Percentiles rank a stretch among this genome's conserved stretches.
These are phyloP conservation scores for Vicugna pacos DNA, from an alignment of 2,113 vertebrate species.

Conservation along the genomic window DNA sequence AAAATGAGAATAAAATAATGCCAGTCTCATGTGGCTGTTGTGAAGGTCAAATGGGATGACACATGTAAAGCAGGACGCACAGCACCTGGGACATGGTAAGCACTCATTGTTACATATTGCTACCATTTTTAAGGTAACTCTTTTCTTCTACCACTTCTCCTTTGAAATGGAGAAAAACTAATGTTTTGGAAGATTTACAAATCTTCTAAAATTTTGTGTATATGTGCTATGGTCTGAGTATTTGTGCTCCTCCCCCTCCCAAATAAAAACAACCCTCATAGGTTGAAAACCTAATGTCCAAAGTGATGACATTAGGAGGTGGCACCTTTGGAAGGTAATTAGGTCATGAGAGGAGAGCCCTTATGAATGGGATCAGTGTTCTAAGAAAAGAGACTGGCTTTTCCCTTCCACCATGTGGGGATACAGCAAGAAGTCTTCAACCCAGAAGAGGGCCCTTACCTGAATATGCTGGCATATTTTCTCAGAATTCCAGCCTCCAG, in stretches of 20 bases:
- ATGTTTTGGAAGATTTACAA: neutral
- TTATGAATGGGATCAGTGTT: neutral
- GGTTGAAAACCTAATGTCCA: neutral
- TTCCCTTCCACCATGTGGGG: neutral
- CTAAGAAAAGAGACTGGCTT: neutral
- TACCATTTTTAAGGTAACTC: neutral
- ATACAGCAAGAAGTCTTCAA: neutral
- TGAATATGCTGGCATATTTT: no score
- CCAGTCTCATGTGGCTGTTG: neutral
- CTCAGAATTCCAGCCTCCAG: neutral
- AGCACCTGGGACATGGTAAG: fast-evolving
- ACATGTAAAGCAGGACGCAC: neutral
- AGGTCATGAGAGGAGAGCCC: neutral
- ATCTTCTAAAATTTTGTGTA: neutral
- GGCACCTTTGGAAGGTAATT: neutral
- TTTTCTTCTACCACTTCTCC: neutral
- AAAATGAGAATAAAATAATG: neutral
- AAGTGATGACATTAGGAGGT: neutral
- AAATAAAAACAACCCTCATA: neutral
- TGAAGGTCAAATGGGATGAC: neutral
- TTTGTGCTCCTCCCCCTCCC: neutral
- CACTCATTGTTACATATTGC: neutral
- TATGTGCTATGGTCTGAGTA: neutral
- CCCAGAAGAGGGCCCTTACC: neutral
- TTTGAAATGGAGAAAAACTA: neutral